Evolutionary conservation across 2,113 vertebrate genomes (phyloP), one percentile per base, ranked within the genome.

Genomic region (Panurus biarmicus): DNA sequence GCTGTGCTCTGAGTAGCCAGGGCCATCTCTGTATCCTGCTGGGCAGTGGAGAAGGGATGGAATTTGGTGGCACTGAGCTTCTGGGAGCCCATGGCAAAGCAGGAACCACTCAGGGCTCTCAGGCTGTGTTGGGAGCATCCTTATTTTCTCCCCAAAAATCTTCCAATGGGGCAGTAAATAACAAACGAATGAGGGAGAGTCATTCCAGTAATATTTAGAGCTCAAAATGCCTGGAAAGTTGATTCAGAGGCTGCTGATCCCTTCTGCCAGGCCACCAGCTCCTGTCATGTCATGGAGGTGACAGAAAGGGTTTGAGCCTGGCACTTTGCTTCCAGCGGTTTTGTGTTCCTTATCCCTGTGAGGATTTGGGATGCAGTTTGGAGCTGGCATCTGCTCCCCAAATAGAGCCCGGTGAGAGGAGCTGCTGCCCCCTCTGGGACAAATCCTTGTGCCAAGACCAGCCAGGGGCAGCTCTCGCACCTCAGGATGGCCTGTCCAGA

Each of bases 401-500:
- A 1, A 25, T 1, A 2, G 17, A 4, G 7, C 33, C 20, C 1
- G 8, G 10, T 0, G 14, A 50, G 60, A 73, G 29, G 50, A 44
- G 54, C 75, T 38, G 22, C 38, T 3, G 2, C 11, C 25, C 24
- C 6, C 47, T 31, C 35, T 0, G 5, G 72, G 65, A 11, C 42
- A 35, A 10, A 35, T 10, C 38, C 21, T 20, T 12, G 73, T 83
- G 47, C 77, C 60, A 9, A 8, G 16, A 5, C 1, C 28, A 42
- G 23, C 10, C 1, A 1, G 56, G 74, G n/a, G 5, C 10, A 13
- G 33, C 57, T 47, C 11, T 40, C 48, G 29, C 38, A 53, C 26
- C 20, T 12, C 1, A 1, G 53, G 7, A 0, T 29, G 60, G 9
- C 35, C 29, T 36, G 25, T 33, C 14, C 4, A 0, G n/a, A 40